Percentiles rank a stretch among this genome's conserved stretches.
Evolutionary conservation across 64 coral and sea anemone genomes (phyloP).

Genomic region (Stichodactyla mertensii): DNA sequence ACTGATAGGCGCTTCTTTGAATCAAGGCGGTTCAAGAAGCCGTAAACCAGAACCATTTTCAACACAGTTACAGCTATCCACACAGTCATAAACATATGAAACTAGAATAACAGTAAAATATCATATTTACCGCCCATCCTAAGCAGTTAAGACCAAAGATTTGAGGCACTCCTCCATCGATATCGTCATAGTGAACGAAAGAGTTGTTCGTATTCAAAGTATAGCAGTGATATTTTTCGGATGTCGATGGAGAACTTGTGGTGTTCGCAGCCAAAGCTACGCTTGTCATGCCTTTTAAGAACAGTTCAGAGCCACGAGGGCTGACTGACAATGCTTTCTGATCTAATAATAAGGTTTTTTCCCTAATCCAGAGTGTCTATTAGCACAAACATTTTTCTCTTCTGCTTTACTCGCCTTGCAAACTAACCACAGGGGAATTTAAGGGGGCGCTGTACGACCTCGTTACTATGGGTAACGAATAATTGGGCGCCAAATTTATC

Average conservation of each 20-base stretch:
- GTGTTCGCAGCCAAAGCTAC: not conserved
- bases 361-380: not conserved
- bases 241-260: not conserved
- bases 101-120: not conserved
- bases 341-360: not conserved
- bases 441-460: not conserved
- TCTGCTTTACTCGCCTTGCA: not conserved
- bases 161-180: conserved; percentile 85
- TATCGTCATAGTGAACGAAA: conserved; percentile 43
- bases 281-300: conserved; percentile 9
- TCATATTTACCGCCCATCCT: conserved; percentile 76
- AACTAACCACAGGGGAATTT: not conserved
- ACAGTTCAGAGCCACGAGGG: not conserved
- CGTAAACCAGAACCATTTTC: not conserved
- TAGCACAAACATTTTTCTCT: not conserved
- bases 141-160: conserved; percentile 83
- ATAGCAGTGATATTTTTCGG: conserved; percentile 1
- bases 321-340: not conserved
- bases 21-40: not conserved
- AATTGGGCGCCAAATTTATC: not conserved
- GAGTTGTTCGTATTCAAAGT: not conserved
- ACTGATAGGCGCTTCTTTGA: not conserved
- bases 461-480: not conserved
- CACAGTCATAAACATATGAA: not conserved
- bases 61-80: not conserved